Conservation (phyloP, 2,888 invertebrate genomes). For the Epiblema foenella region DNA sequence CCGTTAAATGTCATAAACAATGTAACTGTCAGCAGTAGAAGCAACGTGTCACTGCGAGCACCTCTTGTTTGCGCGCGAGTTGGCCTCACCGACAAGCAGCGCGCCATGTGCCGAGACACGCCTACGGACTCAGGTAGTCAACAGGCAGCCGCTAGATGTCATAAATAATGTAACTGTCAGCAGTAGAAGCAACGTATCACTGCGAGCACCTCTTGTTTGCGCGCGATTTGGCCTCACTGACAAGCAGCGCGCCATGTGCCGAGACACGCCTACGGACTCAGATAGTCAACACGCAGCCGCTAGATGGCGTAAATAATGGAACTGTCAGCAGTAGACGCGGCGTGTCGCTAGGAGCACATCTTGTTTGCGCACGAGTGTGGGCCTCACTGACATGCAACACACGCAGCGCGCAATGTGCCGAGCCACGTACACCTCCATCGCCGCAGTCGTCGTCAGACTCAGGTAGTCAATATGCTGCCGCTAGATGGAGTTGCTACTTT, state of each 20-base stretch:
- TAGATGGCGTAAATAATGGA: too few relatives aligned
- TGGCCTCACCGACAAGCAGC: conserved; percentile 92
- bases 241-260: conserved; percentile 93
- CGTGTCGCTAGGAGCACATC: conserved; percentile 89
- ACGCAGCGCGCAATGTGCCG: conserved; percentile 93
- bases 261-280: conserved; percentile 92
- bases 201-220: conserved; percentile 92
- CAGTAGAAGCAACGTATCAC: conserved; percentile 80
- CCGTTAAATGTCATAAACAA: too few relatives aligned
- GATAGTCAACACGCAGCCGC: too few relatives aligned
- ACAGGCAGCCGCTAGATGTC: too few relatives aligned
- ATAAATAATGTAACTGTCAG: too few relatives aligned
- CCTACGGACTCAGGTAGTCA: too few relatives aligned
- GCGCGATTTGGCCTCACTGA: conserved; percentile 92
- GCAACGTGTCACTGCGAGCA: conserved; percentile 87
- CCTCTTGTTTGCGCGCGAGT: conserved; percentile 92
- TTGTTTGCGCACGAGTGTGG: conserved; percentile 93
- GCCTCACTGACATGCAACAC: conserved; percentile 91
- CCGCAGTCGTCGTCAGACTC: too few relatives aligned
- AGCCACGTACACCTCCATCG: too few relatives aligned
- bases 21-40: conserved; percentile 72
- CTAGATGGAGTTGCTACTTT: background rate
- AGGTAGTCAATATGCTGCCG: conserved; percentile 65
- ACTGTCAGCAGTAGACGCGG: conserved; percentile 69
- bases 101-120: conserved; percentile 91